Evolutionary conservation across 1,140 invertebrate genomes (phyloP).

Genomic region (roundworm (Caenorhabditis elegans)): DNA sequence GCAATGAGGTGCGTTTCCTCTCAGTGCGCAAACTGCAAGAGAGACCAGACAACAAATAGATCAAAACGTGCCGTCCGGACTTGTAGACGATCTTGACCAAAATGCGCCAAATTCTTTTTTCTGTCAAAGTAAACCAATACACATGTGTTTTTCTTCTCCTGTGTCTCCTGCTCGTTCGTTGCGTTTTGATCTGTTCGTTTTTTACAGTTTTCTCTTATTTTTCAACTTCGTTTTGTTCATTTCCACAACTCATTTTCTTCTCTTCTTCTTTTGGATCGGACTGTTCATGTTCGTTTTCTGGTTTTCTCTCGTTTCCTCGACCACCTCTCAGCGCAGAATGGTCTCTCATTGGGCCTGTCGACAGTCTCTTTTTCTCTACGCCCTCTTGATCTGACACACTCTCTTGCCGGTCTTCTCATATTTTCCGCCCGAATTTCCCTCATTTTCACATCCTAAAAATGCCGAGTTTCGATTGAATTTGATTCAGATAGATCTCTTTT

Average conservation of each 20-base stretch:
- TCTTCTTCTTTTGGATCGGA: background rate
- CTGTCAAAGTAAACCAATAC: no score
- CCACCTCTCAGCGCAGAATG: background rate
- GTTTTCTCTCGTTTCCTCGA: background rate
- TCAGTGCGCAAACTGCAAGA: background rate
- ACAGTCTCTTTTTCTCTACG: background rate
- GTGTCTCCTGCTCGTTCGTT: no score
- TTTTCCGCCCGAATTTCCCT: slow-evolving; percentile 16
- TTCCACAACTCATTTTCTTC: background rate
- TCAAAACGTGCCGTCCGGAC: background rate
- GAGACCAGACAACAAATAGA: slow-evolving; percentile 16
- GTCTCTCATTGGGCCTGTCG: background rate
- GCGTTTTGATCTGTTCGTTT: background rate
- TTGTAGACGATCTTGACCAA: background rate
- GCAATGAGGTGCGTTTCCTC: background rate
- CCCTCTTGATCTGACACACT: background rate
- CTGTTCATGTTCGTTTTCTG: slow-evolving; percentile 22
- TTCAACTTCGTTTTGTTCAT: background rate
- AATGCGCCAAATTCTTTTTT: background rate
- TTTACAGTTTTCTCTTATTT: background rate
- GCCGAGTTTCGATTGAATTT: background rate
- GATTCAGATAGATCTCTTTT: no score
- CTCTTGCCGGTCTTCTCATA: background rate
- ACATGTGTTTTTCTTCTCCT: no score
- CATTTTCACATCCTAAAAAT: slow-evolving; percentile 17